Base-by-base conservation (phyloP, 2,113 vertebrate genomes). In the Elanoides forficatus region DNA sequence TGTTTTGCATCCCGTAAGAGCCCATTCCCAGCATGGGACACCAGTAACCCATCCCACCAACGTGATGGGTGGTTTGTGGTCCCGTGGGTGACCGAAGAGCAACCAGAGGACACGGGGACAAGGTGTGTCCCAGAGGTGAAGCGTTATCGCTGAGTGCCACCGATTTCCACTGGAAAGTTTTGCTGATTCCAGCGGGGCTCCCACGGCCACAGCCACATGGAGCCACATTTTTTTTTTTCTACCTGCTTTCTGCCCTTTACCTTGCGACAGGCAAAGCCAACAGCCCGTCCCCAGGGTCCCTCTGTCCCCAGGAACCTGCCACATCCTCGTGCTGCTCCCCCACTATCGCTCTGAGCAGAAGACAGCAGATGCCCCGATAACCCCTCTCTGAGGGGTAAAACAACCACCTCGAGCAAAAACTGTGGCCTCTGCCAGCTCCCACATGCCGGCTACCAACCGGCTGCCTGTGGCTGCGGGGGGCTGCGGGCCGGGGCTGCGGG, bases 21-120 rank as follows among this genome's bases (percentile, higher is more conserved):
- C n/a, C 45, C 66, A 1, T 50, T 58, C 32, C 76, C 42, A 1
- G 56, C 0, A 7, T 2, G 5, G 47, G 74, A 7, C 47, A 15
- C 13, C 47, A 9, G 20, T 11, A 27, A 36, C n/a, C 22, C 81
- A 4, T 1, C 42, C 71, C 63, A 20, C 3, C 53, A 7, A 4
- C 1, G 0, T 0, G 7, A 0, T 0, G 3, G 29, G 26, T 29
- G 47, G 66, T 25, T n/a, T 13, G n/a, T 0, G 42, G 42, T 52
- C 43, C 67, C 30, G 14, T 0, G 60, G 34, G 70, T 13, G 74
- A 5, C 9, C 68, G 1, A 36, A n/a, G 0, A 62, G 82, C 60
- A 11, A 11, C 16, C 2, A 0, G 68, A 32, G 82, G 71, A 25
- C 58, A 32, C 0, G 8, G 38, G 70, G 88, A 63, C 34, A 7